Percentiles rank a stretch among this genome's conserved stretches.
Conservation (phyloP, 1,140 invertebrate species). For the Diploscapter pachys region DNA sequence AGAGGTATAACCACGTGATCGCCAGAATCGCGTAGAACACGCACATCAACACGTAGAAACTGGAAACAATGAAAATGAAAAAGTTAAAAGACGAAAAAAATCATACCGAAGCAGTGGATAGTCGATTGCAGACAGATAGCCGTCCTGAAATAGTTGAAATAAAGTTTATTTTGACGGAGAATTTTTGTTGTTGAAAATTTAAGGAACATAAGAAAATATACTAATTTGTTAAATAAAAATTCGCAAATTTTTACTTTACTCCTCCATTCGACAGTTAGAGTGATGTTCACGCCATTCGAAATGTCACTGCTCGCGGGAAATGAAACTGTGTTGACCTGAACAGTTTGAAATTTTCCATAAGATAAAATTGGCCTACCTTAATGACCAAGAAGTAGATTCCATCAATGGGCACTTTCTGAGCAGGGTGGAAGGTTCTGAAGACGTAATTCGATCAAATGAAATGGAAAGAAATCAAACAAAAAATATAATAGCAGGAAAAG, state of each 20-base stretch:
- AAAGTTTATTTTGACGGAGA: too few relatives aligned
- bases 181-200: too few relatives aligned
- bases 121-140: conserved; percentile 55
- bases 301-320: conserved; percentile 3
- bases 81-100: not conserved
- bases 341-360: conserved; percentile 23
- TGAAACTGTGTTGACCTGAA: conserved; percentile 4
- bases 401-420: conserved; percentile 49
- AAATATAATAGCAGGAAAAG: not conserved
- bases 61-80: not conserved
- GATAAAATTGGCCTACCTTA: conserved; percentile 35
- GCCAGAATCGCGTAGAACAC: conserved; percentile 78
- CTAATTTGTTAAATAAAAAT: too few relatives aligned
- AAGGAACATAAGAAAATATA: too few relatives aligned
- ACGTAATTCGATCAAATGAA: not conserved
- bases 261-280: too few relatives aligned
- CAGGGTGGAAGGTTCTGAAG: conserved; percentile 55
- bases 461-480: not conserved
- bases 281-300: conserved; percentile 57
- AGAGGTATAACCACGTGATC: conserved; percentile 78
- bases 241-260: too few relatives aligned
- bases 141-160: not conserved
- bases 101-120: conserved; percentile 46
- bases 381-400: conserved; percentile 55
- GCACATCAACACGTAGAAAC: conserved; percentile 87